Evolutionary conservation across 2,797 vertebrate species (phyloP).

Genomic region (Bradypodion pumilum): DNA sequence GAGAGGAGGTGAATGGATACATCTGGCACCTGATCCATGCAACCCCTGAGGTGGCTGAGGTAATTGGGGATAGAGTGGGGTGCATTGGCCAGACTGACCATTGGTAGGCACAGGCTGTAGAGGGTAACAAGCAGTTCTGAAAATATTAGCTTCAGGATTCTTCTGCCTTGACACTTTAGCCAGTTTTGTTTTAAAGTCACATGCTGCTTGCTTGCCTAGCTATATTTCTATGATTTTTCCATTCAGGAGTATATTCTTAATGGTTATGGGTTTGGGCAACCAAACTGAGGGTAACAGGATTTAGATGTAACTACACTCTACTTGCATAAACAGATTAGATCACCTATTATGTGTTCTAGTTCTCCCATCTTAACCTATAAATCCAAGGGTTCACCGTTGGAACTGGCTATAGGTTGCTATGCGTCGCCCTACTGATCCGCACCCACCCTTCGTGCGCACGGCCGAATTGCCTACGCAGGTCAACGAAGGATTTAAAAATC

Average conservation of each 20-base stretch:
- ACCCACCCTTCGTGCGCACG: too few relatives aligned
- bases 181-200: not conserved
- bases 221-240: not conserved
- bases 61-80: constrained; percentile 51
- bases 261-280: not conserved
- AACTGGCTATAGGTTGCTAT: too few relatives aligned
- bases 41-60: constrained; percentile 87
- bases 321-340: not conserved
- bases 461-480: too few relatives aligned
- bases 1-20: constrained; percentile 91
- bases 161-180: not conserved
- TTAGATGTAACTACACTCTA: not conserved
- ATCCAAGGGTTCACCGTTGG: too few relatives aligned
- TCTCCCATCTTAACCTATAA: too few relatives aligned
- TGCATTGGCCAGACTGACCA: rapidly evolving
- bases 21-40: constrained; percentile 92
- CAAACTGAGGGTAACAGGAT: not conserved
- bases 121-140: not conserved
- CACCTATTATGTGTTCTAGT: not conserved
- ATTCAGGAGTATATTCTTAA: not conserved
- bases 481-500: too few relatives aligned
- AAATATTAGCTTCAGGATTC: not conserved
- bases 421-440: too few relatives aligned
- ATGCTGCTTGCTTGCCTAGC: not conserved
- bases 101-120: rapidly evolving